phyloP scores from a whole-genome alignment of 2,113 vertebrate genomes.

The Dinomys branickii region DNA sequence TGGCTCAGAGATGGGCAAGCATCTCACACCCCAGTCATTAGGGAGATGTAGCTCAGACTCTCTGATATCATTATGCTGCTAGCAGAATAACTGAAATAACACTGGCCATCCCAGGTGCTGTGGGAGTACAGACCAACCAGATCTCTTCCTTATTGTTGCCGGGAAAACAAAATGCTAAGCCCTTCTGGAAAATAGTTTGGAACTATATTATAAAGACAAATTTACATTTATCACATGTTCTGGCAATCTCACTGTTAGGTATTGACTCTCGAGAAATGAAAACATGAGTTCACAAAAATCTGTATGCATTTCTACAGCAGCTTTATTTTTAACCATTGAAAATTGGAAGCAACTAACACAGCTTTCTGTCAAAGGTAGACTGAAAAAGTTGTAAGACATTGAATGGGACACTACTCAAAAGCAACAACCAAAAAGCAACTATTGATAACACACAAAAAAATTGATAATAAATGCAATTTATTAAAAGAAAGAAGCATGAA shows the following conservation, averaged over 20 bases:
- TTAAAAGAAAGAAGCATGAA: not conserved
- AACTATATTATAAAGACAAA: not conserved
- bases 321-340: conserved; percentile 34
- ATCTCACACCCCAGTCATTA: not conserved
- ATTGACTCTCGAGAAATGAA: conserved; percentile 8
- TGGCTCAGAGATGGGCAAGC: not conserved
- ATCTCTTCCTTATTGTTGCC: not conserved
- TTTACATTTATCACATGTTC: not conserved
- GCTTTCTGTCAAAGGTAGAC: not conserved
- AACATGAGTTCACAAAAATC: not conserved
- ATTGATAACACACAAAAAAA: not conserved
- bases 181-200: not conserved
- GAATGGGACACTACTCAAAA: not conserved
- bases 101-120: not conserved
- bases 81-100: not conserved
- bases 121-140: not conserved
- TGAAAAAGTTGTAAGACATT: not conserved
- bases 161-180: not conserved
- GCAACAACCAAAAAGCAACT: not conserved
- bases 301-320: not conserved
- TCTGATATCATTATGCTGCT: not conserved
- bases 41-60: not conserved
- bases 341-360: not conserved
- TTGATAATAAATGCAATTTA: not conserved
- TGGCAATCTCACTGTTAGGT: not conserved